Evolutionary conservation across 2,797 vertebrate genomes (phyloP).

Genomic region (Anguilla obscura): DNA sequence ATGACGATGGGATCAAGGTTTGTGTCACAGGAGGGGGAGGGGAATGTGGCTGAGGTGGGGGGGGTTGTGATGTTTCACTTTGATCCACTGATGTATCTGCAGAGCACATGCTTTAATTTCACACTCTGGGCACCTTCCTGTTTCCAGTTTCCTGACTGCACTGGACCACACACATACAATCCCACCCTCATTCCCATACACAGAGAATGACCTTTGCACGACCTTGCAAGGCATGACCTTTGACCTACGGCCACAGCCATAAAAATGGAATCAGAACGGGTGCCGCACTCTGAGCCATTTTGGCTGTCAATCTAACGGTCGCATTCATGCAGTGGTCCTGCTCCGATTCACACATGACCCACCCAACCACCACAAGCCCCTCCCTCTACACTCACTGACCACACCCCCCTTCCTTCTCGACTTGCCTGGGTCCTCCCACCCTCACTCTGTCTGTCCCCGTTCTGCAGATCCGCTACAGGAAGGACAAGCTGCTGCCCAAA

Average conservation of each 20-base stretch:
- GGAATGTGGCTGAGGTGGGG: background rate
- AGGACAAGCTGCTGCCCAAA: conserved; percentile 84
- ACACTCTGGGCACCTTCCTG: no score
- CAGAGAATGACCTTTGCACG: background rate
- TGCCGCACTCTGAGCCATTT: background rate
- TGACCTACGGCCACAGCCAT: no score
- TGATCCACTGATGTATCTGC: background rate
- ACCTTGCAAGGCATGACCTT: no score
- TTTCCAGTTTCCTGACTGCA: background rate
- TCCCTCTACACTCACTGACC: background rate
- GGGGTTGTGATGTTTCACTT: background rate
- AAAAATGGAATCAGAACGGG: background rate
- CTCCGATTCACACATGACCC: background rate
- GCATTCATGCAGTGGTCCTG: background rate
- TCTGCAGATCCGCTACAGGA: conserved; percentile 87
- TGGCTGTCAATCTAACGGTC: background rate
- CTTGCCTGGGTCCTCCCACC: background rate
- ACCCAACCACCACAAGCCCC: background rate
- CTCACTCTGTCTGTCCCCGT: conserved; percentile 34
- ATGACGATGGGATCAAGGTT: background rate
- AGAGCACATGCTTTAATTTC: background rate
- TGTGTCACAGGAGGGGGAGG: background rate
- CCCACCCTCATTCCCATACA: background rate
- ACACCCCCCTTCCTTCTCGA: background rate
- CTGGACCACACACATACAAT: background rate